phyloP scores from a whole-genome alignment of 1,140 invertebrate genomes.

The Lepidotrigona ventralis region DNA sequence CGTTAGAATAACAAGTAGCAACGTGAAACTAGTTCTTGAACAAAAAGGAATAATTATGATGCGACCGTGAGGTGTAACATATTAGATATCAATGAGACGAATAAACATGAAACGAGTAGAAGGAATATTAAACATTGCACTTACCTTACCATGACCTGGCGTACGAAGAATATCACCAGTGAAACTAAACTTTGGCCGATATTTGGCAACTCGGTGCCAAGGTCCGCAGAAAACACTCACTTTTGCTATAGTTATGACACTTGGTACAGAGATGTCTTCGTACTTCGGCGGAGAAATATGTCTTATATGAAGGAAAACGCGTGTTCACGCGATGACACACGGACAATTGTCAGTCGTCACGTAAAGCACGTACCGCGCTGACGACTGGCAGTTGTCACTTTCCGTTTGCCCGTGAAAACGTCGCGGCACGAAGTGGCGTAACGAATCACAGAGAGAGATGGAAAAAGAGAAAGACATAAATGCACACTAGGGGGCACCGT shows the following conservation, averaged over 20 bases:
- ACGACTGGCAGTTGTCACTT: conserved; percentile 72
- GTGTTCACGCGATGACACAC: conserved; percentile 57
- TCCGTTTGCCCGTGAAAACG: conserved; percentile 69
- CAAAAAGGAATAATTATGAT: background rate
- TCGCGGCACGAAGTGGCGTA: conserved; percentile 60
- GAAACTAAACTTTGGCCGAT: conserved; percentile 26
- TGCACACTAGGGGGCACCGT: conserved; percentile 65
- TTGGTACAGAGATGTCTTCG: background rate
- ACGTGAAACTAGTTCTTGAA: background rate
- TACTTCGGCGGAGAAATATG: conserved; percentile 5
- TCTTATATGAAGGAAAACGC: conserved; percentile 21
- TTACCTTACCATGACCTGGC: conserved; percentile 76
- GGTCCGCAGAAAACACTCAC: conserved; percentile 54
- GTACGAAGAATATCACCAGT: conserved; percentile 58
- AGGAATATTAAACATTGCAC: conserved; percentile 41
- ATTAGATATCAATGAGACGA: too few relatives aligned
- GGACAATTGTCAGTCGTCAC: conserved; percentile 55
- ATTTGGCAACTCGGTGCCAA: conserved; percentile 50
- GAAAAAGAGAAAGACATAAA: conserved; percentile 53
- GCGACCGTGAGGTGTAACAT: background rate
- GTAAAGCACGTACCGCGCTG: conserved; percentile 53
- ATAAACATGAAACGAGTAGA: background rate
- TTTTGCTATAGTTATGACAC: conserved; percentile 56
- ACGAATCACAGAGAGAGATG: conserved; percentile 59
- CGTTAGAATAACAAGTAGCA: background rate